Percentiles rank a stretch among this genome's conserved stretches.
phyloP scores from a whole-genome alignment of 2,113 vertebrate species.

The Synchiropus splendidus region DNA sequence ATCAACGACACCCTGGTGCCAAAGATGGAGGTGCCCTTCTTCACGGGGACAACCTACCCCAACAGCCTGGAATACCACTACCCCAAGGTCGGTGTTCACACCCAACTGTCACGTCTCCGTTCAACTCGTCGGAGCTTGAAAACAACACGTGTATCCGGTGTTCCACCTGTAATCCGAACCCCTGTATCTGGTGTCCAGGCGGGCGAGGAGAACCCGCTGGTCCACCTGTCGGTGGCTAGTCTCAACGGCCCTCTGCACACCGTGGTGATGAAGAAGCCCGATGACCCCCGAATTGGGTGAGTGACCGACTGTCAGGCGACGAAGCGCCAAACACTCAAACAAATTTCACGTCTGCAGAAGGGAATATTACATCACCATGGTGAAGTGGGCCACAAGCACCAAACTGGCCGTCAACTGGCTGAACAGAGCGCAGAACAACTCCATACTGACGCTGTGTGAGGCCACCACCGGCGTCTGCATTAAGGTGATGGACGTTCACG shows the following conservation, averaged over 20 bases:
- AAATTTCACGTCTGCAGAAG: constrained; percentile 64
- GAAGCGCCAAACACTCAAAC: no score
- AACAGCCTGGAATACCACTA: constrained; percentile 80
- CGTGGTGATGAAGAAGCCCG: constrained; percentile 84
- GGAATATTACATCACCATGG: constrained; percentile 94
- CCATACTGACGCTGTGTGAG: constrained; percentile 89
- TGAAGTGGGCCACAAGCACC: constrained; percentile 94
- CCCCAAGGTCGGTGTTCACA: constrained; percentile 75
- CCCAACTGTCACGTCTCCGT: neutral
- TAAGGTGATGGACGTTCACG: constrained; percentile 68
- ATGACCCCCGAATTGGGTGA: constrained; percentile 89
- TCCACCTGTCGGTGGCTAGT: constrained; percentile 86
- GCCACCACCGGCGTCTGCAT: constrained; percentile 93
- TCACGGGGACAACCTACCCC: constrained; percentile 79
- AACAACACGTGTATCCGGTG: neutral
- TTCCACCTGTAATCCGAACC: constrained; percentile 7
- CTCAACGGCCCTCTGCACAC: constrained; percentile 89
- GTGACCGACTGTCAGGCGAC: constrained; percentile 7
- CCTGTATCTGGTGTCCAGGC: constrained; percentile 62
- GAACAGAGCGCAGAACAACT: constrained; percentile 92
- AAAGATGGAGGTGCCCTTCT: constrained; percentile 85
- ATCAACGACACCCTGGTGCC: constrained; percentile 90
- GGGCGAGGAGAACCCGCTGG: constrained; percentile 84
- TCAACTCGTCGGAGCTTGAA: neutral
- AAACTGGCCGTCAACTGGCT: constrained; percentile 97